Base-by-base conservation (phyloP, 2,797 vertebrate species). In the Danio tinwini region DNA sequence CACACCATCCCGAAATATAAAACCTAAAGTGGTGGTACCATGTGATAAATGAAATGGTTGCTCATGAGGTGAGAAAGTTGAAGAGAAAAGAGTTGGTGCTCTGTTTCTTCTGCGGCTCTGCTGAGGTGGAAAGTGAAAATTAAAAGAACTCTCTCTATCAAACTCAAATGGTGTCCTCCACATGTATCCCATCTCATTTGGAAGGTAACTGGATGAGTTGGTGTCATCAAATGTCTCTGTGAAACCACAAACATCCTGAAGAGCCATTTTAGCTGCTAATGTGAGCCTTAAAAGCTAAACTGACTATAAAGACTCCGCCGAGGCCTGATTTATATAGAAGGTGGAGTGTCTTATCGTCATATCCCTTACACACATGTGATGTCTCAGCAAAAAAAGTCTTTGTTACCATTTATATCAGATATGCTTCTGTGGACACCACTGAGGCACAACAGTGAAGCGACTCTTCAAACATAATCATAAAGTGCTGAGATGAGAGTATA, bases 1-100 rank as follows among this genome's bases (percentile, higher is more conserved):
- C 62, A 95, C 93, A 0, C 96, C 95, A 0, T 92, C 92, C 62
- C 92, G 90, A 88, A 94, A 96, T 74, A 93, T 89, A 82, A 96
- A 96, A 44, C 93, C 94, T 83, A 96, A 84, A 0, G 95, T 96
- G 7, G 95, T 96, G 49, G 96, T 96, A 80, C 95, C 95, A 0
- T 97, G 95, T 71, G 83, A 62, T 65, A 93, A 82, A 74, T 86
- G 72, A 61, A 94, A 93, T 45, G 92, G 92, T 56, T 86, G 61
- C 58, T 44, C 3, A 0, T 5, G 83, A 77, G 50, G 12, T 9
- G 74, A 69, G 7, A 80, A 79, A 16, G 58, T 39, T 1, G 39
- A 7, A 13, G 73, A 74, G 40, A 55, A 53, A 68, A 14, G 6
- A 45, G 37, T 40, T 21, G 14, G 17, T 1, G 14, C 37, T 21